phyloP scores from a whole-genome alignment of 2,113 vertebrate species.

The Leptobrachium leishanense region DNA sequence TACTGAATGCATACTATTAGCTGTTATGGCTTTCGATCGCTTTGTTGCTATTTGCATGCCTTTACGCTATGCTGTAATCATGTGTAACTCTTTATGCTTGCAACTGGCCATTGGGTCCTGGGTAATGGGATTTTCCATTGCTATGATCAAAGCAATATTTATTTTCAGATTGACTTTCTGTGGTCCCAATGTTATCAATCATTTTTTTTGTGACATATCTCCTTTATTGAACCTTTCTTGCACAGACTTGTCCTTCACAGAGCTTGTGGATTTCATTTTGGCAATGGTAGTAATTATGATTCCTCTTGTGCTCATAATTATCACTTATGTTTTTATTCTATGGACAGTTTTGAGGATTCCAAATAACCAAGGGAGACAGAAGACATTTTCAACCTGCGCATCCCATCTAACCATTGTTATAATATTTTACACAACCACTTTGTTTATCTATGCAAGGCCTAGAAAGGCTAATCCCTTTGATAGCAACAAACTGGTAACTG shows the following conservation, averaged over 20 bases:
- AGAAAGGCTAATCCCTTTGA: slow-evolving; percentile 49
- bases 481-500: slow-evolving; percentile 54
- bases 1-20: slow-evolving; percentile 63
- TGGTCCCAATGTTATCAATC: slow-evolving; percentile 61
- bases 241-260: slow-evolving; percentile 62
- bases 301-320: slow-evolving; percentile 52
- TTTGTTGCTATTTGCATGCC: slow-evolving; percentile 61
- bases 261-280: slow-evolving; percentile 60
- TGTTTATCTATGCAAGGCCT: slow-evolving; percentile 56
- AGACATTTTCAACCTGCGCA: slow-evolving; percentile 52
- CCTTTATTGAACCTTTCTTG: slow-evolving; percentile 63
- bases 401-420: slow-evolving; percentile 50
- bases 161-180: slow-evolving; percentile 62
- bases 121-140: slow-evolving; percentile 55
- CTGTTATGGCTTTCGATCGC: slow-evolving; percentile 61
- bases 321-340: slow-evolving; percentile 61
- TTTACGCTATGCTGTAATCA: slow-evolving; percentile 55
- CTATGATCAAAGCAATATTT: slow-evolving; percentile 59
- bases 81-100: slow-evolving; percentile 57
- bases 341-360: slow-evolving; percentile 53
- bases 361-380: slow-evolving; percentile 56
- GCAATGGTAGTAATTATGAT: slow-evolving; percentile 56
- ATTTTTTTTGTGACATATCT: slow-evolving; percentile 67
- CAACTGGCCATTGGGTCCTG: slow-evolving; percentile 56
- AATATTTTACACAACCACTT: slow-evolving; percentile 55